Conservation (phyloP, 23 tunicate species). For the Oikopleura dioica region DNA sequence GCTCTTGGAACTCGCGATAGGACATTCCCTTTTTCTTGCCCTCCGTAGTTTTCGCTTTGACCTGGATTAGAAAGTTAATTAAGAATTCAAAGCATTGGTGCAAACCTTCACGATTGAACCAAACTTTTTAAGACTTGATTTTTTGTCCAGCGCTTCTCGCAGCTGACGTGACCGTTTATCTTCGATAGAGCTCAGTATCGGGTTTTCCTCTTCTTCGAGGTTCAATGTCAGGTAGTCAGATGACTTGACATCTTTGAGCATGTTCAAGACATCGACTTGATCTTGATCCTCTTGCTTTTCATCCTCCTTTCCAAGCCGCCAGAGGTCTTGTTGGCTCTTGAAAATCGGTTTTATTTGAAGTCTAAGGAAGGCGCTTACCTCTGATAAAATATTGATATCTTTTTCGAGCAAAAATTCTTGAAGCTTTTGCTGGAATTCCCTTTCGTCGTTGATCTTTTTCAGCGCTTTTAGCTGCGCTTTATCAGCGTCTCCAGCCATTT, state of each 20-base stretch:
- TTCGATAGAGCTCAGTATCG: not conserved
- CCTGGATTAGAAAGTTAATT: too few species aligned
- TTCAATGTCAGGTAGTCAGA: not conserved
- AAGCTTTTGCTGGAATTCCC: not conserved
- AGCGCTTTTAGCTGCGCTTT: slow-evolving; percentile 1
- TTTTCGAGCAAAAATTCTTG: not conserved
- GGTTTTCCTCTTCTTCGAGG: not conserved
- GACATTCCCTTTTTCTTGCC: slow-evolving; percentile 7
- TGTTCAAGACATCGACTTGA: not conserved
- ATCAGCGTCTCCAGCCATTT: not conserved
- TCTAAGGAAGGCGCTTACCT: too few species aligned
- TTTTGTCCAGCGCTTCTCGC: not conserved
- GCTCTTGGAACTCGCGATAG: not conserved
- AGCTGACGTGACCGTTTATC: not conserved
- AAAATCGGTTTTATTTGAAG: too few species aligned
- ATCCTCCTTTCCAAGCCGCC: not conserved
- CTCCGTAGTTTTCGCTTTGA: not conserved
- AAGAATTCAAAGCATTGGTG: too few species aligned
- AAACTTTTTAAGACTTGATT: not conserved
- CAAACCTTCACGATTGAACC: too few species aligned
- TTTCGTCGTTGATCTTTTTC: not conserved
- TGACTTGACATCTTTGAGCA: not conserved
- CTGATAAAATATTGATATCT: not conserved
- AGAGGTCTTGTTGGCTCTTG: not conserved
- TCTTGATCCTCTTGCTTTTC: not conserved